Base-by-base conservation (phyloP, 2,797 vertebrate genomes). In the Premnoplex brunnescens region DNA sequence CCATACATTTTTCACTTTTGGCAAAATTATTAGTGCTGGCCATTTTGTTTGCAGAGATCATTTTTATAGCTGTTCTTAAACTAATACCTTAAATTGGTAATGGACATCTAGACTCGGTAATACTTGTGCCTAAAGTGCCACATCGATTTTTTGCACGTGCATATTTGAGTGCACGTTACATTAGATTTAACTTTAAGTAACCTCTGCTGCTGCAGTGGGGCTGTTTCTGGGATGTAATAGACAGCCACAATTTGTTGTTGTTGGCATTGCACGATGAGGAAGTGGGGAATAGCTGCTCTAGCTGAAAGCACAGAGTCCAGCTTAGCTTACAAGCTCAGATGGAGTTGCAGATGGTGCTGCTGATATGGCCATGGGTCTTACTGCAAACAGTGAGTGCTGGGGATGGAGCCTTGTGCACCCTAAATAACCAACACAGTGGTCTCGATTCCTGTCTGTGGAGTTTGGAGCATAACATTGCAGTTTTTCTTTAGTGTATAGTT, bases 271-370 rank as follows among this genome's bases (percentile, higher is more conserved):
- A 19, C 1, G 13, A 32, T 3, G 17, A 59, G 58, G 44, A 78
- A 66, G 69, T 1, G 2, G 67, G 44, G 88, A 77, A 67, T 22
- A 60, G 46, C 71, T 71, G 52, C 81, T 93, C 21, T 24, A 39
- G 77, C 48, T 4, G 19, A 66, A 69, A 90, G 76, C 52, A 4
- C 77, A 5, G 1, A 79, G 77, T 59, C 77, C 74, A 55, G 62
- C 59, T 56, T 62, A n/a, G 63, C 12, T 83, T 77, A 37, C 41
- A 30, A 49, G 87, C 60, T 96, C 85, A 43, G 60, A 67, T 74
- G 85, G 93, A 92, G 62, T 67, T 6, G 9, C 76, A 92, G 88
- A 92, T 88, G 94, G 76, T 75, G 89, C 89, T 89, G 80, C 76
- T 90, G 78, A 60, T 85, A 44, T 0, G 26, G 49, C 68, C 64